Conservation (phyloP, 2,888 invertebrate genomes). For the Sepioteuthis lessoniana region DNA sequence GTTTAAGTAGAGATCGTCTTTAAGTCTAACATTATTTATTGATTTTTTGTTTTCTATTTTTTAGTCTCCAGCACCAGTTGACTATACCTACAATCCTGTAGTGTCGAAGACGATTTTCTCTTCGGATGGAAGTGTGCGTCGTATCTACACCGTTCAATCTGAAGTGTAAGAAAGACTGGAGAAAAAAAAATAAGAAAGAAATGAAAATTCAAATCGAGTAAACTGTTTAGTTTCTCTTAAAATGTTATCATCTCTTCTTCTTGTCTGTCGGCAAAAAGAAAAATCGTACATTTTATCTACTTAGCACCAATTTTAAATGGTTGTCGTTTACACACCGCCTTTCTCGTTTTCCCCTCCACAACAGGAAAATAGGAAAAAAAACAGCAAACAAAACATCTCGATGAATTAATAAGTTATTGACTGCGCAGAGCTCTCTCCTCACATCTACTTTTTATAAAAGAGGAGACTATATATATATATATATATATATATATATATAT, state of each 20-base stretch:
- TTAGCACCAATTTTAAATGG: not conserved
- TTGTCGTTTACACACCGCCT: not conserved
- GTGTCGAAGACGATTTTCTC: not conserved
- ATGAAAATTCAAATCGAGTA: not conserved
- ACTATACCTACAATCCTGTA: not conserved
- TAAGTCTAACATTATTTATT: not conserved
- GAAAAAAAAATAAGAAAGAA: not conserved
- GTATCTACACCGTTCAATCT: not conserved
- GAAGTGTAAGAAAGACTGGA: not conserved
- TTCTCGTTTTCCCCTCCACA: not conserved
- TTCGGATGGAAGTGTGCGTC: not conserved
- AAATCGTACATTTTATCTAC: not conserved
- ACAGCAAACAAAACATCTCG: not conserved
- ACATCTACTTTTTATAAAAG: not conserved
- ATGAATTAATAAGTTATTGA: not conserved
- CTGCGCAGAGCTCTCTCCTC: slow-evolving; percentile 18
- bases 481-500: too few species aligned
- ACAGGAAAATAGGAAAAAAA: not conserved
- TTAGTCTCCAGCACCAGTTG: not conserved
- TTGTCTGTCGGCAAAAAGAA: not conserved
- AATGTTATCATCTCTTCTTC: not conserved
- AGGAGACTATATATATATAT: too few species aligned
- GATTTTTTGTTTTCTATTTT: not conserved
- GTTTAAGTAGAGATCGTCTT: too few species aligned
- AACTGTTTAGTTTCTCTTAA: not conserved